Evolutionary conservation across 2,888 invertebrate species (phyloP).

Genomic region (Panorpa germanica): DNA sequence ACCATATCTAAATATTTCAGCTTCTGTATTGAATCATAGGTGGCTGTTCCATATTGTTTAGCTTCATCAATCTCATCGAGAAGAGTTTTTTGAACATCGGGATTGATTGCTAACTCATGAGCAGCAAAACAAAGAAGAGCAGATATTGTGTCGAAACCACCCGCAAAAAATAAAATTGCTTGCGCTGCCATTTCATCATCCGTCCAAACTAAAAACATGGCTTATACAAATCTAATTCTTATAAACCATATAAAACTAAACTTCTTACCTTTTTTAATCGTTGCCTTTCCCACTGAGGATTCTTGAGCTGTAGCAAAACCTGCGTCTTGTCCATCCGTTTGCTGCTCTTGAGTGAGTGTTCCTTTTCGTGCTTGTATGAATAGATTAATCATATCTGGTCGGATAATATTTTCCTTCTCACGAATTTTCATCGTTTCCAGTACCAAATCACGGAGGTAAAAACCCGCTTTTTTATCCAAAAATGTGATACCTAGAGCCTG

Average conservation of each 20-base stretch:
- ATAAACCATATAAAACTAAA: no score
- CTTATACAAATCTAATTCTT: no score
- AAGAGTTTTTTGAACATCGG: no score
- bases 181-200: slow-evolving; percentile 20
- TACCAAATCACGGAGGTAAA: slow-evolving; percentile 23
- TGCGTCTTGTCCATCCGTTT: slow-evolving; percentile 11
- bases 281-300: slow-evolving; percentile 11
- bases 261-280: no score
- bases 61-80: no score
- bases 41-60: no score
- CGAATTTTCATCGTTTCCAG: slow-evolving; percentile 23
- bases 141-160: slow-evolving; percentile 21
- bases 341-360: slow-evolving; percentile 8
- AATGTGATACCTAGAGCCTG: no score
- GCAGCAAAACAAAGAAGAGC: no score
- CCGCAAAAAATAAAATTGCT: slow-evolving; percentile 21
- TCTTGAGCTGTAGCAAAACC: slow-evolving; percentile 16
- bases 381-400: slow-evolving; percentile 33
- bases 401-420: slow-evolving; percentile 21
- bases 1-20: no score
- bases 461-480: slow-evolving; percentile 16
- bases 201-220: slow-evolving; percentile 17
- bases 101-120: no score
- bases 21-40: no score
- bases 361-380: slow-evolving; percentile 32